phyloP scores from a whole-genome alignment of 2,797 vertebrate species.

The Propithecus deckenii region DNA sequence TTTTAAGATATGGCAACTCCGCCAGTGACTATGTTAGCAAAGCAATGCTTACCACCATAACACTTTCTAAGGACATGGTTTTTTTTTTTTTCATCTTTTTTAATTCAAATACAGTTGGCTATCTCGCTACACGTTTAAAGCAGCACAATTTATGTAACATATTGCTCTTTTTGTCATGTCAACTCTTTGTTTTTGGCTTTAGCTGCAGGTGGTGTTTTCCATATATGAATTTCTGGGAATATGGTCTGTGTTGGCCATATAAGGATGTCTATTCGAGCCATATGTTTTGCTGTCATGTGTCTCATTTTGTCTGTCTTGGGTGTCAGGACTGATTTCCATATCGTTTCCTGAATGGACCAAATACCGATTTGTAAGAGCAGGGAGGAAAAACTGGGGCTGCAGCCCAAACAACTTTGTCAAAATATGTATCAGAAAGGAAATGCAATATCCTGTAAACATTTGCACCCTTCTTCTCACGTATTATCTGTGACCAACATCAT shows the following conservation, averaged over 20 bases:
- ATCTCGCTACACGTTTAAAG: conserved; percentile 68
- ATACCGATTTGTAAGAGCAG: conserved; percentile 52
- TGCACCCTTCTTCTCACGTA: conserved; percentile 67
- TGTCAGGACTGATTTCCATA: conserved; percentile 72
- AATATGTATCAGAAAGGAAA: conserved; percentile 73
- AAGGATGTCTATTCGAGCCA: conserved; percentile 63
- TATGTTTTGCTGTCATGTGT: conserved; percentile 65
- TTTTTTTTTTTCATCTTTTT: conserved; percentile 63
- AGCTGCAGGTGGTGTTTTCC: conserved; percentile 81
- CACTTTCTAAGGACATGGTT: conserved; percentile 75
- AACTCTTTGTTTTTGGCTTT: conserved; percentile 83
- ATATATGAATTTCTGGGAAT: conserved; percentile 74
- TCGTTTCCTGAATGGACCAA: conserved; percentile 43
- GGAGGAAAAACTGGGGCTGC: conserved; percentile 29
- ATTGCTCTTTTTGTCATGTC: conserved; percentile 77
- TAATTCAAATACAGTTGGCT: conserved; percentile 79
- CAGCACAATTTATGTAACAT: conserved; percentile 74
- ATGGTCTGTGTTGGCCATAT: conserved; percentile 69
- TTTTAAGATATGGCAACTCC: conserved; percentile 58
- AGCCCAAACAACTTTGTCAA: conserved; percentile 64
- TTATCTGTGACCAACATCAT: conserved; percentile 73
- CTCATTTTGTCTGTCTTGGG: conserved; percentile 68
- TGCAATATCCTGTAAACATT: conserved; percentile 78
- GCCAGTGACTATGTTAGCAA: conserved; percentile 74
- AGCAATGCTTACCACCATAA: conserved; percentile 67